Evolutionary conservation across 2,113 vertebrate species (phyloP).

Genomic region (Balaeniceps rex): DNA sequence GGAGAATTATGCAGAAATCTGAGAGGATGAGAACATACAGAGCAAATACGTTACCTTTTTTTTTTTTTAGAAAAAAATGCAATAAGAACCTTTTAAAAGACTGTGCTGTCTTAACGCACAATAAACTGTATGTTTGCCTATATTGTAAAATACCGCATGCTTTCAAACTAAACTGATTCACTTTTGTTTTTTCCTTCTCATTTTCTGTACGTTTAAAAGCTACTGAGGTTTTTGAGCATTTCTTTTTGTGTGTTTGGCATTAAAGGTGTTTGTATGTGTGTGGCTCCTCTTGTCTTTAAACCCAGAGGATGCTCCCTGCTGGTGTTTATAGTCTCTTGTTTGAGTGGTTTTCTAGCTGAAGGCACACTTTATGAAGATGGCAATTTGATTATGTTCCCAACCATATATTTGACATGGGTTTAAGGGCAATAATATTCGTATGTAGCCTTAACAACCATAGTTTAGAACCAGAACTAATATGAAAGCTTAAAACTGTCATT

Average conservation of each 20-base stretch:
- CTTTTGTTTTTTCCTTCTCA: neutral
- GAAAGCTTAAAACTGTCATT: neutral
- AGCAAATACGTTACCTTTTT: neutral
- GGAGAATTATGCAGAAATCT: conserved; percentile 35
- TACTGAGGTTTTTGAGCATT: neutral
- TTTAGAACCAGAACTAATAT: neutral
- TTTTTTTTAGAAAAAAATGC: neutral
- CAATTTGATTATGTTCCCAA: neutral
- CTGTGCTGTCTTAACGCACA: neutral
- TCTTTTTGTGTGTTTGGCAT: neutral
- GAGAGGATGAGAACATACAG: conserved; percentile 28
- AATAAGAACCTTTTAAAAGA: neutral
- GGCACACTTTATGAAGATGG: neutral
- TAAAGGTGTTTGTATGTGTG: neutral
- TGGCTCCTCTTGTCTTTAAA: neutral
- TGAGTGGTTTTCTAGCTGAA: neutral
- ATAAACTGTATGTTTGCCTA: neutral
- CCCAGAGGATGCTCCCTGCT: neutral
- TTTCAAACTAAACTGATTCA: neutral
- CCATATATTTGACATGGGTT: neutral
- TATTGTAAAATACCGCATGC: neutral
- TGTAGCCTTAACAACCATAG: neutral
- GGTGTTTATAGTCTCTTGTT: neutral
- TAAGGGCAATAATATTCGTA: neutral
- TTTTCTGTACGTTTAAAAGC: neutral